Evolutionary conservation across 2,113 vertebrate species (phyloP), one percentile per base, ranked within the genome.

Genomic region (Promerops cafer): DNA sequence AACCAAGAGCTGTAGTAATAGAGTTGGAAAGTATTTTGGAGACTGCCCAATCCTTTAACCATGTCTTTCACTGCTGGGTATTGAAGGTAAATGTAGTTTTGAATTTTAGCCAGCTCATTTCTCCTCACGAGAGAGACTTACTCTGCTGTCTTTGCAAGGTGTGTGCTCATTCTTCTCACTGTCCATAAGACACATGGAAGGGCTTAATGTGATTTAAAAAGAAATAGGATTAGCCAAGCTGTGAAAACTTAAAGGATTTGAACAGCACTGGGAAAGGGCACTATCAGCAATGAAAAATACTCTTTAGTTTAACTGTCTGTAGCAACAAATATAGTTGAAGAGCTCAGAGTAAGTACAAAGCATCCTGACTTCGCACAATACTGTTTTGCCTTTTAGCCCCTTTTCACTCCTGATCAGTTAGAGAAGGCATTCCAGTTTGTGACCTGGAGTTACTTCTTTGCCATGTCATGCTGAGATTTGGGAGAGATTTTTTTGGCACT

Each of bases 171-270:
- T 96, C 93, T 96, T 97, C 95, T 97, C 97, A 88, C 93, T 97
- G 95, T 95, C 86, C 45, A 31, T 95, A 96, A 97, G 94, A 97
- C 68, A 76, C 83, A 91, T 83, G 91, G 96, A 97, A 91, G 79
- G 81, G 68, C 66, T 95, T 97, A 97, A 97, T 97, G 90, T 90
- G 93, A 97, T 97, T 97, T 96, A 63, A 94, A 97, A 96, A 98
- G 88, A 97, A 98, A 98, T 95, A 85, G 87, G 90, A 97, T 98
- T 97, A 96, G 56, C 65, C 49, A 97, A 96, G 80, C 72, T n/a
- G 21, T 97, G 93, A 90, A 96, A 97, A 96, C 60, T 71, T 90
- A 85, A 86, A 96, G 83, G 76, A 94, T 92, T 86, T 98, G 84
- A 95, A 93, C 88, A 93, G 65, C 30, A 65, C 27, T 74, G 80